These are phyloP conservation scores for Hypselothyrea guttata DNA, from an alignment of 2,888 invertebrate genomes.

Conservation along the genomic window DNA sequence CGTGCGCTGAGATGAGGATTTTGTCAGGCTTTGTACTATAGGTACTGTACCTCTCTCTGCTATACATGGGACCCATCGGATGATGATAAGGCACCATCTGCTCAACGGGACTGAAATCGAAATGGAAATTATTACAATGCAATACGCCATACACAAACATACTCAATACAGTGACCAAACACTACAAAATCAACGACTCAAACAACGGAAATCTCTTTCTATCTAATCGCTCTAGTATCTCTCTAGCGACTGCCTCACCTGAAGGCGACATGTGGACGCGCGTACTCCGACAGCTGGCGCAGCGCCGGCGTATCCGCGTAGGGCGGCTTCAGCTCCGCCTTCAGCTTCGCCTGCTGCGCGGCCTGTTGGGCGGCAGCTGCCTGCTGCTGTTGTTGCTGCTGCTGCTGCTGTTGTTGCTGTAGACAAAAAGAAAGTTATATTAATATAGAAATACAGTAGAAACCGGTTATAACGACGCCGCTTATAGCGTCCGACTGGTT, in stretches of 20 bases:
- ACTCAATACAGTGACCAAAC: not conserved
- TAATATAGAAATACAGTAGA: not conserved
- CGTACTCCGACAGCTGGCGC: slow-evolving; percentile 95
- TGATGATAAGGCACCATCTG: slow-evolving; percentile 84
- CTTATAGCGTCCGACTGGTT: no score
- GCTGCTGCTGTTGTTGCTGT: slow-evolving; percentile 82
- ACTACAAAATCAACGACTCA: slow-evolving; percentile 4
- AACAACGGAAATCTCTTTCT: slow-evolving; percentile 2
- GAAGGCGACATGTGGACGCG: slow-evolving; percentile 95
- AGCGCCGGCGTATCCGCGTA: slow-evolving; percentile 97
- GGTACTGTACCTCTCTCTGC: slow-evolving; percentile 83
- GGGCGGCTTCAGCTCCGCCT: slow-evolving; percentile 92
- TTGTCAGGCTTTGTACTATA: slow-evolving; percentile 58
- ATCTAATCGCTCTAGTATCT: no score
- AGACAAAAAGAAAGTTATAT: slow-evolving; percentile 3
- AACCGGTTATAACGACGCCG: no score
- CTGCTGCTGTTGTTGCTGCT: slow-evolving; percentile 83
- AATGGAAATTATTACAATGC: slow-evolving; percentile 76
- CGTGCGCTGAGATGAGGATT: slow-evolving; percentile 49
- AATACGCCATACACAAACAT: slow-evolving; percentile 39
- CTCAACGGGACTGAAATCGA: slow-evolving; percentile 83
- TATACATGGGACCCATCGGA: slow-evolving; percentile 83
- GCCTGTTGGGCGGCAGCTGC: slow-evolving; percentile 83
- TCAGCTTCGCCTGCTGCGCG: slow-evolving; percentile 83
- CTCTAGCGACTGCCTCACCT: no score